Base-by-base conservation (phyloP, 2,888 invertebrate genomes). In the Actias luna region DNA sequence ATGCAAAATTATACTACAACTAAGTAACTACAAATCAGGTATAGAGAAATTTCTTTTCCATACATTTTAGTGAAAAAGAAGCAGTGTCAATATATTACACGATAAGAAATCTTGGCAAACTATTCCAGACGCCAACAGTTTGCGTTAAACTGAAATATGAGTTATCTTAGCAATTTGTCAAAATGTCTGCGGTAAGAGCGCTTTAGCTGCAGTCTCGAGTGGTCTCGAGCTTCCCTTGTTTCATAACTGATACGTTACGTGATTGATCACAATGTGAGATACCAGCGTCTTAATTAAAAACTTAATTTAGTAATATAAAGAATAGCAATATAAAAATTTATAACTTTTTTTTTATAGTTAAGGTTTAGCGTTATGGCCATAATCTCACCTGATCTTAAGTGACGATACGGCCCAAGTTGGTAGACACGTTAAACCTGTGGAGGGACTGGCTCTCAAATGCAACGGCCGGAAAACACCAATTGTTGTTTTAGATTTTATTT, bases 91-190 rank as follows among this genome's bases (percentile, higher is more conserved):
- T 46, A 22, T 22, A 29, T 29, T 29, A 55, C 16, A 55, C 1
- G 29, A 29, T 55, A 55, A 55, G 55, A 55, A 55, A 55, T 55
- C 55, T 55, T 55, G 29, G 55, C 55, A 27, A 29, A 29, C 14
- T 29, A 29, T 12, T 55, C 1, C 55, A 29, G 55, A 29, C 55
- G 55, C 55, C 55, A 55, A 29, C 55, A n/a, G 55, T n/a, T 46
- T 55, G 29, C 29, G 55, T 29, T 55, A 55, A 55, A 29, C 55
- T 55, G 55, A 29, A 59, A 59, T 59, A 39, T 27, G 59, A 39
- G 27, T 39, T 27, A 42, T 59, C 27, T 14, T n/a, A 59, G 29
- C 42, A 42, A 59, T 59, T 59, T 59, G 27, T 39, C 42, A 59
- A 59, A 59, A 59, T 36, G 39, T 59, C 59, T 42, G 55, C 29